Evolutionary conservation across 1,140 invertebrate genomes (phyloP), one percentile per base, ranked within the genome.

Genomic region (Zaprionus davidi): DNA sequence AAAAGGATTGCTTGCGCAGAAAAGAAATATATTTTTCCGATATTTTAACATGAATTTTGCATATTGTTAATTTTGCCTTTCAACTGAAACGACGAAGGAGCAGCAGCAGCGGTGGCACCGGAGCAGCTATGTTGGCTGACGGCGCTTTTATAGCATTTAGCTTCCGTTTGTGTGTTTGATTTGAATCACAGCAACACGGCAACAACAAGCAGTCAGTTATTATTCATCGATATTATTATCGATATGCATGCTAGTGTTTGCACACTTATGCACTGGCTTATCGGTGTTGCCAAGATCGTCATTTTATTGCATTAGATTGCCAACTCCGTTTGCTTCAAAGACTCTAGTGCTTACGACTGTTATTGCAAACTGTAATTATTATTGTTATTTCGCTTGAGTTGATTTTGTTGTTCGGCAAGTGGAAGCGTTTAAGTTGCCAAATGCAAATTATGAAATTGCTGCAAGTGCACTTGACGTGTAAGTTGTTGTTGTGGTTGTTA

Each of bases 41-140:
- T 90, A 88, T 88, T 90, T 88, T 88, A 90, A 90, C 84, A 88
- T 88, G 85, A 88, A 88, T 88, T 88, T 88, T 88, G 85, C 85
- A 88, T 88, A 88, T 88, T 88, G 84, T 88, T 88, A 88, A 88
- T 88, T 90, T 88, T 79, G 78, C 84, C 78, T 84, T 88, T 88
- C 81, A 88, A 81, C 77, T 75, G 77, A 80, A 87, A 80, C 46
- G 46, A 66, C 79, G 67, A 53, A 70, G 62, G 59, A 55, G 49
- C 31, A 63, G 44, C 46, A 66, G 34, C 41, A 24, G n/a, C 66
- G 51, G 31, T 13, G 38, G 31, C 26, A 58, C 13, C 2, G 38
- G 26, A 34, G 9, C 12, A 12, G 12, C 57, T n/a, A 46, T 51
- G 46, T 51, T 51, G 26, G 13, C 44, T 46, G 20, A 5, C 44